phyloP scores from a whole-genome alignment of 2,888 invertebrate species.

The Cantharis rufa region DNA sequence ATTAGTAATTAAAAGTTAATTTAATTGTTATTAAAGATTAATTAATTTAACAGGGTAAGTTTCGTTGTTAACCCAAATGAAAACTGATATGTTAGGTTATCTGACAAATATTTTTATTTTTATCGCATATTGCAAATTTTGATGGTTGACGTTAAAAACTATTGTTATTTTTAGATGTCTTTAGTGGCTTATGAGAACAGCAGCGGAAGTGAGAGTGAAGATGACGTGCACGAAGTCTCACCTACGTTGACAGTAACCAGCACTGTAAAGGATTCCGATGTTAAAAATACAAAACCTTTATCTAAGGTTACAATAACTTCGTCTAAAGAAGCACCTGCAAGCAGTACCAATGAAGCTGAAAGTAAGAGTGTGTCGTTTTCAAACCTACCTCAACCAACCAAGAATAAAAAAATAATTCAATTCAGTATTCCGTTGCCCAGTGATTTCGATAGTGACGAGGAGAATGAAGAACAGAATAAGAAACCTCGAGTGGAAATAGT shows the following conservation, averaged over 20 bases:
- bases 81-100: not conserved
- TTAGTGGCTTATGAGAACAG: slow-evolving; percentile 67
- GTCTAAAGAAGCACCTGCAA: slow-evolving; percentile 61
- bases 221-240: not conserved
- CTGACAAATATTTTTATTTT: not conserved
- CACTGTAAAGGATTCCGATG: not conserved
- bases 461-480: slow-evolving; percentile 51
- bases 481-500: not conserved
- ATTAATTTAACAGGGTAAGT: too few relatives aligned
- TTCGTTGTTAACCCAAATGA: not conserved
- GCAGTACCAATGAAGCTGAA: slow-evolving; percentile 65
- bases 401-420: slow-evolving; percentile 59
- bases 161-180: slow-evolving; percentile 56
- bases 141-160: not conserved
- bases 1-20: not conserved
- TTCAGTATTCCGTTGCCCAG: slow-evolving; percentile 65
- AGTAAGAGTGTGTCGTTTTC: slow-evolving; percentile 58
- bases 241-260: not conserved
- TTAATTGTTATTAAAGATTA: not conserved
- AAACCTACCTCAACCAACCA: slow-evolving; percentile 53
- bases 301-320: slow-evolving; percentile 31
- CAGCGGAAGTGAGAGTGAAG: slow-evolving; percentile 55
- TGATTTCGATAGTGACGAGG: slow-evolving; percentile 66
- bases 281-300: slow-evolving; percentile 51
- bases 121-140: not conserved